Percentiles rank a stretch among this genome's conserved stretches.
These are phyloP conservation scores for Halcyon senegalensis DNA, from an alignment of 2,113 vertebrate species.

Conservation along the genomic window DNA sequence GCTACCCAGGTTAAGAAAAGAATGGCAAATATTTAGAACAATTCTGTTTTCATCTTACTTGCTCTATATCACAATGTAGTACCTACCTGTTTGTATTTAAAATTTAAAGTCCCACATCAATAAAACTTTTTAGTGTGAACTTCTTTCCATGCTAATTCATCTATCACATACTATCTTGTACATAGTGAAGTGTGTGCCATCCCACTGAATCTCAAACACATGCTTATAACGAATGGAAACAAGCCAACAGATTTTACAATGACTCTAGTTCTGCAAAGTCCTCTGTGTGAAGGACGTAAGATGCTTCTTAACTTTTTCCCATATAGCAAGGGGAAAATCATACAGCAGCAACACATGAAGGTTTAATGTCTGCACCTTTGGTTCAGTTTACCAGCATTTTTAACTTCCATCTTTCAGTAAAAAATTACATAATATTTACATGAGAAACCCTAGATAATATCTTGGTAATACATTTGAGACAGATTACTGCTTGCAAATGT, in stretches of 20 bases:
- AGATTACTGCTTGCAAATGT: background rate
- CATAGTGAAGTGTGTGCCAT: background rate
- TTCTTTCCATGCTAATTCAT: background rate
- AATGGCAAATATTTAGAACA: conserved; percentile 6
- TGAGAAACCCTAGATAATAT: background rate
- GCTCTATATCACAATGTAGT: background rate
- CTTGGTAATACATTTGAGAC: background rate
- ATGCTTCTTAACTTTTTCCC: background rate
- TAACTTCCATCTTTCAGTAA: background rate
- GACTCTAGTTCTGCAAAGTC: background rate
- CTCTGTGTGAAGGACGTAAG: background rate
- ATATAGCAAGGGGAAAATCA: background rate
- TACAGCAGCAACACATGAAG: background rate
- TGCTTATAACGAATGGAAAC: background rate
- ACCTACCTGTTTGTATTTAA: background rate
- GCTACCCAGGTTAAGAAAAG: background rate
- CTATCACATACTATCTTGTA: background rate
- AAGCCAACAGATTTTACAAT: background rate
- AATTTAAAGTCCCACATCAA: background rate
- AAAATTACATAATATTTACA: background rate
- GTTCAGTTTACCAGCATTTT: background rate
- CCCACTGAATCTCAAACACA: background rate
- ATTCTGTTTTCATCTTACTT: background rate
- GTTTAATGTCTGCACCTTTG: background rate
- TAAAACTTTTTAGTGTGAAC: background rate